Conservation (phyloP, 35 echinoderm and acorn worm genomes). For the Patiria miniata region DNA sequence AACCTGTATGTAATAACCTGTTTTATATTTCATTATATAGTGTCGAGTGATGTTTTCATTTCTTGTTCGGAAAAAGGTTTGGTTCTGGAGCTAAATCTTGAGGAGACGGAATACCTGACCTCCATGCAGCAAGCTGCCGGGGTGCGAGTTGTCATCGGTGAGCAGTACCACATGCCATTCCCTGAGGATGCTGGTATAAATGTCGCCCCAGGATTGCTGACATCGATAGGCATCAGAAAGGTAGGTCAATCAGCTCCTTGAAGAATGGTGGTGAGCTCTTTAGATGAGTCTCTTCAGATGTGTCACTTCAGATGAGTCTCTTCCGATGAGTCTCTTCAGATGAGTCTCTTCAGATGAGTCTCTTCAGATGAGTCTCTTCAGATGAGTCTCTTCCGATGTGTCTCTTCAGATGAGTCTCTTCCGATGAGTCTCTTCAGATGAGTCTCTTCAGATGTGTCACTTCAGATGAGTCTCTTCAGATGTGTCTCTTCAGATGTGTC, state of each 20-base stretch:
- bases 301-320: neutral
- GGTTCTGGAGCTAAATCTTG: slow-evolving; percentile 66
- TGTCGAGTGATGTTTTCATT: neutral
- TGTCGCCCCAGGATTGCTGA: slow-evolving; percentile 64
- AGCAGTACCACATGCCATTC: slow-evolving; percentile 74
- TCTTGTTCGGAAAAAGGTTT: slow-evolving; percentile 61
- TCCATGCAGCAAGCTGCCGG: slow-evolving; percentile 64
- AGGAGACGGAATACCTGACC: slow-evolving; percentile 70
- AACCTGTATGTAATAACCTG: too few relatives aligned
- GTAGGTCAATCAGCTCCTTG: slow-evolving; percentile 23
- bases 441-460: too few relatives aligned
- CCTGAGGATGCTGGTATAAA: slow-evolving; percentile 83
- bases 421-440: neutral
- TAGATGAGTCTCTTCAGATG: neutral
- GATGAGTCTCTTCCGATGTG: neutral
- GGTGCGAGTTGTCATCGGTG: slow-evolving; percentile 62
- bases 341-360: too few relatives aligned
- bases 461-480: too few relatives aligned
- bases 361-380: too few relatives aligned
- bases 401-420: neutral
- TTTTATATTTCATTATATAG: too few relatives aligned
- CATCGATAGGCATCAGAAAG: slow-evolving; percentile 76
- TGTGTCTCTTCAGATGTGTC: neutral
- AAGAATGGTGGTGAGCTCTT: too few relatives aligned
- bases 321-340: neutral